Percentiles rank a stretch among this genome's conserved stretches.
Conservation (phyloP, 2,797 vertebrate species). For the Malurus leucopterus region DNA sequence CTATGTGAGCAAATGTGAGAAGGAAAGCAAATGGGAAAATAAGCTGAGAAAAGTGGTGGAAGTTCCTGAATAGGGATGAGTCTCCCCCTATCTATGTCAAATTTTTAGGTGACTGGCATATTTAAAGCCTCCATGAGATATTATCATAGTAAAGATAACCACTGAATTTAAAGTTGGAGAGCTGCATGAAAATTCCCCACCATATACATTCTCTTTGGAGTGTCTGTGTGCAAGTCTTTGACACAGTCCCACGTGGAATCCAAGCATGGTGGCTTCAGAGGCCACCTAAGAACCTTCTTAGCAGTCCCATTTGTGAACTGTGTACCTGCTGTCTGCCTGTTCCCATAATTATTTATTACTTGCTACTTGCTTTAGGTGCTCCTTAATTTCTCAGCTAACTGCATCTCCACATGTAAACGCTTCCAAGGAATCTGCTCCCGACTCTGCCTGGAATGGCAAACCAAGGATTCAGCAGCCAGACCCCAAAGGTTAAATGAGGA, state of each 20-base stretch:
- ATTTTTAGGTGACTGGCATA: background rate
- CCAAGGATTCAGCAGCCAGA: background rate
- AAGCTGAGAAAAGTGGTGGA: background rate
- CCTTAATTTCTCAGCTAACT: background rate
- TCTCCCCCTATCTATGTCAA: background rate
- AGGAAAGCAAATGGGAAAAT: background rate
- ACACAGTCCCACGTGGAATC: background rate
- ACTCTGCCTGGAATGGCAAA: background rate
- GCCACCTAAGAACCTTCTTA: background rate
- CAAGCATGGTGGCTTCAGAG: background rate
- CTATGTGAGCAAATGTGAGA: background rate
- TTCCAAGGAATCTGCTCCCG: background rate
- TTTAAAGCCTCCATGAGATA: background rate
- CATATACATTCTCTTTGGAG: background rate
- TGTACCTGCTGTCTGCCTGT: background rate
- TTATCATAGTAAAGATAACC: background rate
- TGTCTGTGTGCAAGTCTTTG: background rate
- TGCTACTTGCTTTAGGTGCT: background rate
- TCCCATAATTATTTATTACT: background rate
- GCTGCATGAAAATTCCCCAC: background rate
- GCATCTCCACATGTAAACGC: background rate
- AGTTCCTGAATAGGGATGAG: background rate
- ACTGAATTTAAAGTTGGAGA: background rate
- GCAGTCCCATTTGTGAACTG: background rate
- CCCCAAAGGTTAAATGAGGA: background rate